Base-by-base conservation (phyloP, 2,888 invertebrate genomes). In the Polydrusus pterygomalis region DNA sequence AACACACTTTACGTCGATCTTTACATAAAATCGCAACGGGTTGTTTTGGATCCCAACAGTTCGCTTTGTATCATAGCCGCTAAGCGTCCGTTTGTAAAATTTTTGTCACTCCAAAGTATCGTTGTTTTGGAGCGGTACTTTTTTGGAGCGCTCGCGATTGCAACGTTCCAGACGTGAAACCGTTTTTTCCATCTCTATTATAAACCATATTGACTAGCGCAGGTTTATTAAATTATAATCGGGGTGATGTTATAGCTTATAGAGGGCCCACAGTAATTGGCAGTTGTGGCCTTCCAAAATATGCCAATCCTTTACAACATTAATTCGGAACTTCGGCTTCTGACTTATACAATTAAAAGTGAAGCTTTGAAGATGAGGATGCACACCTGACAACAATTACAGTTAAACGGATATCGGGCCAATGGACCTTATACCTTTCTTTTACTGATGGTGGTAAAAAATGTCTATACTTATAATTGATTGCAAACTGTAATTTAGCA, bases 321-420 rank as follows among this genome's bases (percentile, higher is more conserved):
- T 62, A 62, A 62, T 60, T 38, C 34, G 13, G 15, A 20, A 51
- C 51, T 20, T 51, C 11, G 10, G 20, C 20, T 20, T 51, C 51
- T 51, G 47, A 47, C 17, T 51, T 18, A 13, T 9, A 51, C 20
- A 51, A 51, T 20, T 51, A 51, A 51, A 51, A 20, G 20, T 18
- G 1, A 20, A 6, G 20, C 25, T 51, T 20, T 51, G 20, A 2
- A 51, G n/a, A n/a, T 9, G 51, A 47, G 51, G 18, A 20, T 20
- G 20, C 15, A 43, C 62, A 62, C 43, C 62, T 62, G 62, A 62
- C 62, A 62, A 43, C 62, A 43, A 62, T 62, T 62, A 62, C 40
- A 43, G 62, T 11, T 11, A 18, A 20, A 20, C 47, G 0, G 20
- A 2, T 11, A 51, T 18, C 20, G 7, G 18, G 20, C 51, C 51